Evolutionary conservation across 2,888 invertebrate species (phyloP), one percentile per base, ranked within the genome.

Genomic region (Fragum fragum): DNA sequence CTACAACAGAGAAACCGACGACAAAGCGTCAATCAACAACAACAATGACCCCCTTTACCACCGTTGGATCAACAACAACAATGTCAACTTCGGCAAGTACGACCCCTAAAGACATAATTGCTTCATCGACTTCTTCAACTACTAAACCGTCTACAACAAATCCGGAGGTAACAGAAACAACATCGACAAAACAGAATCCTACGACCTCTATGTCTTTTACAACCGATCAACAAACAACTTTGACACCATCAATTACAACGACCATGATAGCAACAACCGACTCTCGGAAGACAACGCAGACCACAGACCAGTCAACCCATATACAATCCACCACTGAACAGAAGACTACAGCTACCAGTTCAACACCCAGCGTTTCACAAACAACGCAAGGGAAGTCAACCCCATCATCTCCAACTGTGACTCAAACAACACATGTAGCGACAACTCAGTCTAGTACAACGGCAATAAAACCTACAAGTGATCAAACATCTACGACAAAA

Each of bases 371-470:
- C 32, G 32, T 9, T 36, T 36, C 32, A 3, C 3, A 3, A 6
- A 36, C 32, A 36, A 3, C 32, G 3, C 3, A 36, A n/a, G n/a
- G n/a, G n/a, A n/a, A n/a, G n/a, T n/a, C 61, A 3, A 57, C 57
- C 6, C 21, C 21, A n/a, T 18, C 29, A 5, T 29, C 61, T 9
- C 3, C 29, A 7, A 63, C 63, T 0, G 32, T 6, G 32, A 32
- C 36, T 1, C 1, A 16, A 0, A 23, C 16, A 36, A 16, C 63
- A 63, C 18, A 18, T 21, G 23, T 23, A 57, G 23, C 14, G n/a
- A 32, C 63, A 36, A 63, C 63, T 16, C n/a, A 32, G 32, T 16
- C 29, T 14, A n/a, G 32, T n/a, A 32, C 63, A 63, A 55, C 71
- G 21, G 32, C 55, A 55, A 55, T 55, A 7, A 59, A 32, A 23